Evolutionary conservation across 2,888 invertebrate species (phyloP).

Genomic region (Aelia acuminata): DNA sequence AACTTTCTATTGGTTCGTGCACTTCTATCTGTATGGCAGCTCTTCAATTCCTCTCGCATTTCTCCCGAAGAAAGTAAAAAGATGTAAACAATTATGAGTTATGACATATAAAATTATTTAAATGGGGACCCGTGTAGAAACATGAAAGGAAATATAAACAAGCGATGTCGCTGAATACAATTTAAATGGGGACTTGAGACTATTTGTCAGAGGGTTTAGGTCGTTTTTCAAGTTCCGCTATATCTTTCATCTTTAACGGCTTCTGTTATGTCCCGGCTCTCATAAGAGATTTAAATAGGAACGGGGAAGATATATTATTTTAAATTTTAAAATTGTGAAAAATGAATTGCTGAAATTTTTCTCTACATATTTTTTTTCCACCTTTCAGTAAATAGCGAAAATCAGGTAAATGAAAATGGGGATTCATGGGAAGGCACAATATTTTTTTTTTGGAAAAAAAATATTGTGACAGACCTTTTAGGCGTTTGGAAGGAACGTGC

Average conservation of each 20-base stretch:
- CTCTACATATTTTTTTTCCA: too few relatives aligned
- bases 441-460: too few relatives aligned
- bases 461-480: too few relatives aligned
- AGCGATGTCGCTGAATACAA: conserved; percentile 7
- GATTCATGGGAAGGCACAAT: too few relatives aligned
- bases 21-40: too few relatives aligned
- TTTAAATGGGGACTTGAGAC: not conserved
- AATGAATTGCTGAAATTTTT: too few relatives aligned
- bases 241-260: not conserved
- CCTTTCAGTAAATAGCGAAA: too few relatives aligned
- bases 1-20: too few relatives aligned
- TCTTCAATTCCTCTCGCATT: not conserved
- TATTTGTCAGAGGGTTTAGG: not conserved
- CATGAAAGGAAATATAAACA: not conserved
- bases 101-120: not conserved
- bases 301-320: not conserved
- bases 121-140: not conserved
- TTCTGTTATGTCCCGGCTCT: not conserved
- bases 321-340: not conserved
- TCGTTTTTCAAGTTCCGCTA: conserved; percentile 21
- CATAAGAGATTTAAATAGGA: not conserved
- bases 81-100: not conserved
- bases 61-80: not conserved
- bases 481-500: too few relatives aligned
- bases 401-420: too few relatives aligned